These are phyloP conservation scores for Oxyura jamaicensis DNA, from an alignment of 2,113 vertebrate species.

Conservation along the genomic window DNA sequence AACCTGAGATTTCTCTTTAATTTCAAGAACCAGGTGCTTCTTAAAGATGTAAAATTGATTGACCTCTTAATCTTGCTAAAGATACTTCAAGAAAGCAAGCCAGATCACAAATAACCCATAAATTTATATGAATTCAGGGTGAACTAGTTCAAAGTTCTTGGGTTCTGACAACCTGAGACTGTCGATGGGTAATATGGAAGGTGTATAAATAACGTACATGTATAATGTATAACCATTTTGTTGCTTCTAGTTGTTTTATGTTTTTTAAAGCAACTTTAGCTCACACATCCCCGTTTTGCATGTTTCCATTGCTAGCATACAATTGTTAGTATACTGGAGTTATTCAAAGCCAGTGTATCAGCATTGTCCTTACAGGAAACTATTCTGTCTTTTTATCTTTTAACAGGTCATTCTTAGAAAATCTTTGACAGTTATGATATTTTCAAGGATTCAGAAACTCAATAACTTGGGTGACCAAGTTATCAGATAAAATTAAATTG, in stretches of 20 bases:
- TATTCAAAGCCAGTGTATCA: not conserved
- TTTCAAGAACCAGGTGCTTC: not conserved
- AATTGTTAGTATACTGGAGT: not conserved
- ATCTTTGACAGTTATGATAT: not conserved
- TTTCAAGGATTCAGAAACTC: not conserved
- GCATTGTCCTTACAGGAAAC: not conserved
- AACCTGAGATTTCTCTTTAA: not conserved
- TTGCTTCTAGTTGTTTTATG: not conserved
- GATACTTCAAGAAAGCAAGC: not conserved
- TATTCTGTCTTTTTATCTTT: not conserved
- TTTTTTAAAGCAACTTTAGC: not conserved
- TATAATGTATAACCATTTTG: not conserved
- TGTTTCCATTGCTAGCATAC: not conserved
- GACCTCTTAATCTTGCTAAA: not conserved
- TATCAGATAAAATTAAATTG: not conserved
- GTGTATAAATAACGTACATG: not conserved
- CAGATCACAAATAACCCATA: not conserved
- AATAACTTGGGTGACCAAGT: not conserved
- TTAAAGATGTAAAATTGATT: not conserved
- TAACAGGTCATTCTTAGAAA: not conserved
- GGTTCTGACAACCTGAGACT: not conserved
- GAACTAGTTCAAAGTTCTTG: not conserved
- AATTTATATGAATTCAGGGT: not conserved
- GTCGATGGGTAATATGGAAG: not conserved
- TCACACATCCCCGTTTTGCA: rapidly evolving